phyloP scores from a whole-genome alignment of 2,888 invertebrate species.

The Xestia c-nigrum region DNA sequence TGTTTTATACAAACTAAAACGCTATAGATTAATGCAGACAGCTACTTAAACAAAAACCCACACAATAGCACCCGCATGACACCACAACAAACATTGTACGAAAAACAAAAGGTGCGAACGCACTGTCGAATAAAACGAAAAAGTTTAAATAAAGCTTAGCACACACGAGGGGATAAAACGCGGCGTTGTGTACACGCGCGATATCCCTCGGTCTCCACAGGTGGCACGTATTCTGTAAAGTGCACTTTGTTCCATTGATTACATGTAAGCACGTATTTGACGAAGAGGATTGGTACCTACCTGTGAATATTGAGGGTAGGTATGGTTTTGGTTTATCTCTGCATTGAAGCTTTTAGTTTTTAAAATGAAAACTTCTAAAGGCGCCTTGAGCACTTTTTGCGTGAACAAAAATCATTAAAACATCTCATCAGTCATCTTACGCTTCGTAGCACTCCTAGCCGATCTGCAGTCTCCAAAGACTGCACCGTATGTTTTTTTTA shows the following conservation, averaged over 20 bases:
- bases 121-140: slow-evolving; percentile 56
- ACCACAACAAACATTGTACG: slow-evolving; percentile 49
- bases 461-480: too few relatives aligned
- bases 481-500: too few relatives aligned
- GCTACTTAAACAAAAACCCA: slow-evolving; percentile 29
- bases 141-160: slow-evolving; percentile 67
- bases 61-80: slow-evolving; percentile 47
- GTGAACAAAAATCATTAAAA: too few relatives aligned
- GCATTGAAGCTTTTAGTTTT: not conserved
- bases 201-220: slow-evolving; percentile 71
- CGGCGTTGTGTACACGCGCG: slow-evolving; percentile 60
- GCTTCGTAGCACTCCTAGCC: too few relatives aligned
- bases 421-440: too few relatives aligned
- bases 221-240: slow-evolving; percentile 75
- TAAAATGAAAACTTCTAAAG: too few relatives aligned
- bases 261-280: slow-evolving; percentile 51
- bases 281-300: slow-evolving; percentile 13
- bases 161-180: slow-evolving; percentile 57
- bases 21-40: not conserved
- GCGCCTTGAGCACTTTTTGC: too few relatives aligned
- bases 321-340: not conserved
- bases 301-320: not conserved
- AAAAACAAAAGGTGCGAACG: slow-evolving; percentile 65
- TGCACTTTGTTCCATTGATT: slow-evolving; percentile 66
- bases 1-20: slow-evolving; percentile 1